phyloP scores from a whole-genome alignment of 2,888 invertebrate species.

The Drosophila setosimentum region DNA sequence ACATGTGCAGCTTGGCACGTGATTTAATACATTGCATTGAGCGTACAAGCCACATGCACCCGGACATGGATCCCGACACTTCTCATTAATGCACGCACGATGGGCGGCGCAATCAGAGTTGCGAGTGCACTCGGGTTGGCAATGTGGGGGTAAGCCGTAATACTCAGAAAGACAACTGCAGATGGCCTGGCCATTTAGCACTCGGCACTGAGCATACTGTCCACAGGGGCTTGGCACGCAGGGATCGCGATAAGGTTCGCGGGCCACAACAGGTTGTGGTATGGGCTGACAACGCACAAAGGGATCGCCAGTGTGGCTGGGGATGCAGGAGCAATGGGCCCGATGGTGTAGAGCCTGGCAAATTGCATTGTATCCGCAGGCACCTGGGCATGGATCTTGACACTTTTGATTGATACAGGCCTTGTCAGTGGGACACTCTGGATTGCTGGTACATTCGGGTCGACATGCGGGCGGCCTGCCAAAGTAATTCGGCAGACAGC shows the following conservation, averaged over 20 bases:
- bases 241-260: constrained; percentile 85
- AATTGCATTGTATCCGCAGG: constrained; percentile 88
- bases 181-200: constrained; percentile 87
- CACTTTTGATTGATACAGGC: constrained; percentile 88
- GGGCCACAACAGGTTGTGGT: constrained; percentile 44
- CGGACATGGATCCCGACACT: constrained; percentile 90
- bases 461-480: constrained; percentile 90
- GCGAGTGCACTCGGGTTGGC: constrained; percentile 89
- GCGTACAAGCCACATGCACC: constrained; percentile 90
- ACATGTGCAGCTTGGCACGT: constrained; percentile 90
- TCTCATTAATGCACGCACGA: constrained; percentile 89
- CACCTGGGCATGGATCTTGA: constrained; percentile 87
- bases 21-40: constrained; percentile 90
- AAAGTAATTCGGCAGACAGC: constrained; percentile 87
- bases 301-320: constrained; percentile 90
- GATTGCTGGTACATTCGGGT: constrained; percentile 88
- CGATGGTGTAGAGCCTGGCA: constrained; percentile 87
- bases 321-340: constrained; percentile 87
- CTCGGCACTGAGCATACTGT: constrained; percentile 89
- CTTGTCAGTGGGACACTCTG: constrained; percentile 87
- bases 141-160: constrained; percentile 89
- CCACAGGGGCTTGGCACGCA: constrained; percentile 90
- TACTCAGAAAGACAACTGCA: constrained; percentile 88
- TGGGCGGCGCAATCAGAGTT: constrained; percentile 89
- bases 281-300: constrained; percentile 88